These are phyloP conservation scores for Plebejus anna DNA, from an alignment of 2,888 invertebrate species.

Conservation along the genomic window DNA sequence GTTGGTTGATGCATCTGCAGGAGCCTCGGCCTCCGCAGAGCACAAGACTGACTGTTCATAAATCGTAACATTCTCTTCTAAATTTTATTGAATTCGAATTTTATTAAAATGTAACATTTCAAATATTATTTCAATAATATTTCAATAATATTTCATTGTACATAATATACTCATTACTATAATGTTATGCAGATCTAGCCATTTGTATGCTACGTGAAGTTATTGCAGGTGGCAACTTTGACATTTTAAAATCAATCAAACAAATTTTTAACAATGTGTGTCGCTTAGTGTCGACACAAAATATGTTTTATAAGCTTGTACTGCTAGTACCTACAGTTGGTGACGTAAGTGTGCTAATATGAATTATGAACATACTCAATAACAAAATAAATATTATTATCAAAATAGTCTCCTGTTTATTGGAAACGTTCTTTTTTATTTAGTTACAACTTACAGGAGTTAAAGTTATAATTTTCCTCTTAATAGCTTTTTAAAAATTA, in stretches of 20 bases:
- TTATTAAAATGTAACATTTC: not conserved
- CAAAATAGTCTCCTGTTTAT: too few species aligned
- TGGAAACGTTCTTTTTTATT: too few species aligned
- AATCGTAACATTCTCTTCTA: too few species aligned
- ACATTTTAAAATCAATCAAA: not conserved
- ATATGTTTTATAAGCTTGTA: not conserved
- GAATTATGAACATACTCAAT: not conserved
- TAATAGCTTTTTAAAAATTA: not conserved
- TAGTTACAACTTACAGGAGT: too few species aligned
- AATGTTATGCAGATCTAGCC: not conserved
- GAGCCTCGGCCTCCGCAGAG: not conserved
- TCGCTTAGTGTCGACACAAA: not conserved
- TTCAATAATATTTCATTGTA: not conserved
- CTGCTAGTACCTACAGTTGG: not conserved
- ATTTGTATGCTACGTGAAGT: not conserved
- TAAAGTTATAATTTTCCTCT: too few species aligned
- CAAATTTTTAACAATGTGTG: not conserved
- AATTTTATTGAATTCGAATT: not conserved
- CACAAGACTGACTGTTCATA: too few species aligned
- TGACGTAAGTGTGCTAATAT: not conserved
- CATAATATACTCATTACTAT: not conserved
- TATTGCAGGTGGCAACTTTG: not conserved
- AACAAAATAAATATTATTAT: too few species aligned
- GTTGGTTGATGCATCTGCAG: not conserved
- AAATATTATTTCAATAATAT: not conserved